Evolutionary conservation across 2,888 invertebrate species (phyloP).

Genomic region (Eucera pruinosa): DNA sequence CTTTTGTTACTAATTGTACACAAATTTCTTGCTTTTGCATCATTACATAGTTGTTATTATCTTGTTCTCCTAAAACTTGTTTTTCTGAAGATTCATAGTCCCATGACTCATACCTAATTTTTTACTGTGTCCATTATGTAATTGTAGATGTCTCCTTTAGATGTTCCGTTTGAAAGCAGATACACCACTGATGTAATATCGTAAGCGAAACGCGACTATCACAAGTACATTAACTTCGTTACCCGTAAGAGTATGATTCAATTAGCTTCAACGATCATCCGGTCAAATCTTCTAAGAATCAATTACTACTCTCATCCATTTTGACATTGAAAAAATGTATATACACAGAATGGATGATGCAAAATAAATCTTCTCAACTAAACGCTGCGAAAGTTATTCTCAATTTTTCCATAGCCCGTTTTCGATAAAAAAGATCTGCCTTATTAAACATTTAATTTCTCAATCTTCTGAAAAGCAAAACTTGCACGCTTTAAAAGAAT

Average conservation of each 20-base stretch:
- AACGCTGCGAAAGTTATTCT: neutral
- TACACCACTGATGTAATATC: neutral
- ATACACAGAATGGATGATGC: neutral
- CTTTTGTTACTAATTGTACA: too few relatives aligned
- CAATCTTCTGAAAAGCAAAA: neutral
- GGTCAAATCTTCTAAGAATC: conserved; percentile 66
- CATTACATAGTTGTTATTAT: too few relatives aligned
- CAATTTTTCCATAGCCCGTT: too few relatives aligned
- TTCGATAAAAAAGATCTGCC: too few relatives aligned
- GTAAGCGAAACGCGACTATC: neutral
- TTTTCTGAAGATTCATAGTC: too few relatives aligned
- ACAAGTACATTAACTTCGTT: conserved; percentile 54
- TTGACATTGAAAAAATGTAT: conserved; percentile 27
- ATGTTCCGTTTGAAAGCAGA: neutral
- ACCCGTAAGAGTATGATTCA: conserved; percentile 44
- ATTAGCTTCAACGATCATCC: conserved; percentile 62
- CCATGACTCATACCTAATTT: too few relatives aligned
- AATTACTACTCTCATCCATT: conserved; percentile 48
- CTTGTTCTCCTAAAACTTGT: too few relatives aligned
- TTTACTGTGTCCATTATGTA: too few relatives aligned
- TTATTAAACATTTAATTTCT: too few relatives aligned
- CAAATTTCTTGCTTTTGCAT: too few relatives aligned
- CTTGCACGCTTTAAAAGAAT: neutral
- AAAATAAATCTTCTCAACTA: neutral
- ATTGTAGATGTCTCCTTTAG: too few relatives aligned